Conservation (phyloP, 1,140 invertebrate species). For the Ceratosolen fusciceps region DNA sequence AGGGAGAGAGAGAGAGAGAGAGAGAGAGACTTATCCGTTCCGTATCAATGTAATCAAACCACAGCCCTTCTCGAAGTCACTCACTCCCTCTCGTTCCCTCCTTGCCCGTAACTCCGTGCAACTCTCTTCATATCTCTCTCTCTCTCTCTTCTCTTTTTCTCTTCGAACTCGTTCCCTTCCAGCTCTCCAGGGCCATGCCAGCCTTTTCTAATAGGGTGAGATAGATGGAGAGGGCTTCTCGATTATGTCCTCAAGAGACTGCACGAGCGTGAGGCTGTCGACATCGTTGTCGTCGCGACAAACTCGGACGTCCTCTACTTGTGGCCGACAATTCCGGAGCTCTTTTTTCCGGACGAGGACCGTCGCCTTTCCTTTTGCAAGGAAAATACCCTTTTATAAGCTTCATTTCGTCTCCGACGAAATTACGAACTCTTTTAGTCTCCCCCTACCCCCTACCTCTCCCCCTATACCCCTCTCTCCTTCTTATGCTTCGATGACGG, state of each 20-base stretch:
- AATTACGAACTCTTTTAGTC: neutral
- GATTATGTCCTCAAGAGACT: conserved; percentile 28
- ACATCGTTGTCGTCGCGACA: neutral
- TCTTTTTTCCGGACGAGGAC: neutral
- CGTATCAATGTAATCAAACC: conserved; percentile 40
- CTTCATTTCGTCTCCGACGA: neutral
- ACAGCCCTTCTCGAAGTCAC: neutral
- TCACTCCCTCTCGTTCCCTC: neutral
- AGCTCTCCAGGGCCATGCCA: neutral
- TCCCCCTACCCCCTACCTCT: neutral
- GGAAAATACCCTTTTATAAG: neutral
- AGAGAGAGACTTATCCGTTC: conserved; percentile 14
- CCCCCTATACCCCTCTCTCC: neutral
- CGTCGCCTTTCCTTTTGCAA: conserved; percentile 4
- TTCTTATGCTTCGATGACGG: too few species aligned
- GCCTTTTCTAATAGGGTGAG: conserved; percentile 1
- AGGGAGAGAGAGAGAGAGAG: neutral
- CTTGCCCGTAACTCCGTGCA: too few species aligned
- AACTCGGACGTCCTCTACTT: conserved; percentile 28
- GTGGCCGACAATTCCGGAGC: neutral
- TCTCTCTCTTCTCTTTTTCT: too few species aligned
- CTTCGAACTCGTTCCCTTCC: neutral
- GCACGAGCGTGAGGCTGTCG: conserved; percentile 4
- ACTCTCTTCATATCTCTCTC: too few species aligned
- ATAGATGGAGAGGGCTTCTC: neutral